Base-by-base conservation (phyloP, 2,888 invertebrate genomes). In the Mantis religiosa region DNA sequence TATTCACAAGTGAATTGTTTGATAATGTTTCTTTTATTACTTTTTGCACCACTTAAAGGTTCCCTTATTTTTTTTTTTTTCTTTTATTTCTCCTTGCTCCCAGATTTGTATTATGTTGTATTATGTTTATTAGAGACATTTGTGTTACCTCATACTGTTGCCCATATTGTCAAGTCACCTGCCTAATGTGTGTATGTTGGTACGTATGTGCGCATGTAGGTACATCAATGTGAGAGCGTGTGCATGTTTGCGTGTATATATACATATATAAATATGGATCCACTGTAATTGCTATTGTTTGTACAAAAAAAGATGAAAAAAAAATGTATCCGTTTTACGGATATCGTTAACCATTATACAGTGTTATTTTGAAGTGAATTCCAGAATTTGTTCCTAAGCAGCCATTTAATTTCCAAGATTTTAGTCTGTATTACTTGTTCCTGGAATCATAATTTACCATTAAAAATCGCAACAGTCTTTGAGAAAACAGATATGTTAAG, bases 271-370 rank as follows among this genome's bases (percentile, higher is more conserved):
- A 84, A 89, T 90, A 89, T 90, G 89, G 88, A 90, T 88, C 89
- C 87, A 84, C 89, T 90, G 90, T 89, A 89, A 89, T 88, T 89
- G 89, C 89, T 89, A 88, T 89, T 88, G 89, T 89, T 89, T 90
- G 90, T 90, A 90, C 89, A 90, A 89, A 90, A 84, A 89, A 86
- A 88, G 82, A 41, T 47, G 54, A 71, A 71, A 71, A 71, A n/a
- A 27, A 87, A 84, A 84, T 87, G 87, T 89, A 86, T 90, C 90
- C 90, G 88, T 89, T 89, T 89, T 90, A 88, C 87, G 89, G 89
- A 90, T 87, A 87, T 88, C 34, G 86, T 89, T 87, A 84, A 90
- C 89, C 88, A 82, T 90, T 89, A 86, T 81, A 30, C 86, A 86
- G 86, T 71, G 71, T 87, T 71, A 15, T 54, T 54, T 54, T 54